Evolutionary conservation across 2,888 invertebrate genomes (phyloP), one percentile per base, ranked within the genome.

Genomic region (Catocala sponsa): DNA sequence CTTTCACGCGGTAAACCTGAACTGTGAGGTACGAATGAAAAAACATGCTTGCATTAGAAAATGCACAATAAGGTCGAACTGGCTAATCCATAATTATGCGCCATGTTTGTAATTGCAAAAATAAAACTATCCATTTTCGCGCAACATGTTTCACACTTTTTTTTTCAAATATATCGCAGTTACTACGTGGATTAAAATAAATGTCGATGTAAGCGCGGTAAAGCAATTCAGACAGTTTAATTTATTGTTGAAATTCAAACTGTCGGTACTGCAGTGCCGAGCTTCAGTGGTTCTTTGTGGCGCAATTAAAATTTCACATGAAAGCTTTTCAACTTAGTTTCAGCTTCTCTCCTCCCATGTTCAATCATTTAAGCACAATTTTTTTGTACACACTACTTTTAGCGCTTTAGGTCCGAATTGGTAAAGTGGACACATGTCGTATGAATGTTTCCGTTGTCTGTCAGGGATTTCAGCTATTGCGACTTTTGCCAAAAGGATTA

Each of bases 301-400:
- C 79, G 79, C 82, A 87, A 87, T 88, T 88, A 89, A 88, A 89
- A 85, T 87, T 86, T 82, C 78, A 84, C 76, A 69, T 76, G 71
- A 85, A 84, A 78, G 82, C 82, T 83, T 80, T 83, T 79, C 74
- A 79, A 76, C 76, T 81, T 81, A 68, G 60, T 60, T 63, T 13
- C 41, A 35, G 32, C 13, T 47, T 52, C 10, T 15, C 12, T 44
- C 13, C 51, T 47, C 2, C 7, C 38, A 6, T 61, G 11, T 55
- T 55, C 48, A 41, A 48, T 55, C 38, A 48, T 55, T 55, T 7
- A 55, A 9, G 6, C 0, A 41, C 55, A 9, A 33, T 9, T 43
- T 32, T 32, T n/a, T 15, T 52, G 44, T 44, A 12, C 12, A 12
- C n/a, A 5, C 44, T 44, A 44, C 13, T 44, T 44, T 38, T 38